Evolutionary conservation across 2,888 invertebrate species (phyloP).

Genomic region (Leptinotarsa haldemani): DNA sequence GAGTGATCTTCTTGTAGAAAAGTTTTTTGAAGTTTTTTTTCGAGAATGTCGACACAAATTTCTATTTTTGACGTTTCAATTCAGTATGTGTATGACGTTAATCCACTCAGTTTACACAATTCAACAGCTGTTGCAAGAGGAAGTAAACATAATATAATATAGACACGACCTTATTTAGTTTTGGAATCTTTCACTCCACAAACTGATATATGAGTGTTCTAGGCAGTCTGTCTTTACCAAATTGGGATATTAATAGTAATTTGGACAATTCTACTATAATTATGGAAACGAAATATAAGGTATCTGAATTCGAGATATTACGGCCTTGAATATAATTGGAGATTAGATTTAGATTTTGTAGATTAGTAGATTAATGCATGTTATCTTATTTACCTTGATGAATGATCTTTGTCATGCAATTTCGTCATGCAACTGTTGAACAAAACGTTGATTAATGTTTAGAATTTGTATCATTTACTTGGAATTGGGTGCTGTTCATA

Average conservation of each 20-base stretch:
- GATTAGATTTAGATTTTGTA: slow-evolving; percentile 5
- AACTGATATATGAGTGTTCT: neutral
- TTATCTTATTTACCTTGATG: neutral
- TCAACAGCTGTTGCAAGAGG: slow-evolving; percentile 1
- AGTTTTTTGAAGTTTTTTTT: neutral
- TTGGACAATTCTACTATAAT: too few species aligned
- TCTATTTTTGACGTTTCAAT: neutral
- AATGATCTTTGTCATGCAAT: neutral
- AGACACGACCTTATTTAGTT: neutral
- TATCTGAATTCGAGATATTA: too few species aligned
- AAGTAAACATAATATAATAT: neutral
- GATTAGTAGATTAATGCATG: neutral
- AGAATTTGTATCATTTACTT: neutral
- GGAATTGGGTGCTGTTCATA: neutral
- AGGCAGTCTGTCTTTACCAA: too few species aligned
- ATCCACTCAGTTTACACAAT: neutral
- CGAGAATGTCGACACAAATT: neutral
- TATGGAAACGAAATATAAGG: too few species aligned
- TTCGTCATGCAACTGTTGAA: slow-evolving; percentile 1
- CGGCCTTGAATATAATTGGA: neutral
- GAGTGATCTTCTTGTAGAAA: neutral
- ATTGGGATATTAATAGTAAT: too few species aligned
- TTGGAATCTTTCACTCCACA: neutral
- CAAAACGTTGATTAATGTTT: neutral
- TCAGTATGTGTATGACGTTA: neutral